These are phyloP conservation scores for Drosophila hawaiiensis DNA, from an alignment of 2,888 invertebrate species.

Conservation along the genomic window DNA sequence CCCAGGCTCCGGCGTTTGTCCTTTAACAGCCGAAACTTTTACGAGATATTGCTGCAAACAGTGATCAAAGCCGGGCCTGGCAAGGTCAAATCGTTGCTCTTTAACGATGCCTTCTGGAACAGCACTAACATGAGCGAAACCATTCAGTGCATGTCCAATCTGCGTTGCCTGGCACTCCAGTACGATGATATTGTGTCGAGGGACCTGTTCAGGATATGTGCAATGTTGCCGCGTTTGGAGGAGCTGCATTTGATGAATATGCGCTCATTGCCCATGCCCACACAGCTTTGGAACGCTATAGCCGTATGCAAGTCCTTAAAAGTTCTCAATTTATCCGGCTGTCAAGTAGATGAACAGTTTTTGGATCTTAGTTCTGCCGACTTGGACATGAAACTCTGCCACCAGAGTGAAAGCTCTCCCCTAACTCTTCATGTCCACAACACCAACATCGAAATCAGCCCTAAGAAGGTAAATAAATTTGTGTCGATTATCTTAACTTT, in stretches of 20 bases:
- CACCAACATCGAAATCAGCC: constrained; percentile 1
- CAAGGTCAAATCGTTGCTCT: constrained; percentile 45
- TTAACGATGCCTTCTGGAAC: constrained; percentile 52
- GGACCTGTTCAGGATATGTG: constrained; percentile 40
- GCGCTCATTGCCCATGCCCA: constrained; percentile 47
- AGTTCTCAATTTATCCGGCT: constrained; percentile 44
- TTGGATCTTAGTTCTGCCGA: constrained; percentile 1
- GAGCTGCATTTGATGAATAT: constrained; percentile 58
- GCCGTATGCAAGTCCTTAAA: constrained; percentile 8
- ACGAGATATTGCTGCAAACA: constrained; percentile 26
- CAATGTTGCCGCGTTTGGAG: constrained; percentile 39
- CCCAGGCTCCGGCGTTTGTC: constrained; percentile 36
- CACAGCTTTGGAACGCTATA: constrained; percentile 47
- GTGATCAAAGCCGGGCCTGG: constrained; percentile 26
- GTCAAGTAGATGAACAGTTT: constrained; percentile 24
- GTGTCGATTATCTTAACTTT: not conserved
- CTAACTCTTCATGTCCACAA: constrained; percentile 40
- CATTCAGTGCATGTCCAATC: constrained; percentile 33
- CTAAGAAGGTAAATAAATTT: constrained; percentile 9
- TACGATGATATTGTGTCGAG: constrained; percentile 52
- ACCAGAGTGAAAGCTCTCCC: not conserved
- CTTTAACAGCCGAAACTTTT: constrained; percentile 47
- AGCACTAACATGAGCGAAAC: constrained; percentile 12
- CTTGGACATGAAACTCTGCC: constrained; percentile 1
- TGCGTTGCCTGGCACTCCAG: constrained; percentile 44